Evolutionary conservation across 2,888 invertebrate genomes (phyloP).

Genomic region (Sarcophaga carnaria): DNA sequence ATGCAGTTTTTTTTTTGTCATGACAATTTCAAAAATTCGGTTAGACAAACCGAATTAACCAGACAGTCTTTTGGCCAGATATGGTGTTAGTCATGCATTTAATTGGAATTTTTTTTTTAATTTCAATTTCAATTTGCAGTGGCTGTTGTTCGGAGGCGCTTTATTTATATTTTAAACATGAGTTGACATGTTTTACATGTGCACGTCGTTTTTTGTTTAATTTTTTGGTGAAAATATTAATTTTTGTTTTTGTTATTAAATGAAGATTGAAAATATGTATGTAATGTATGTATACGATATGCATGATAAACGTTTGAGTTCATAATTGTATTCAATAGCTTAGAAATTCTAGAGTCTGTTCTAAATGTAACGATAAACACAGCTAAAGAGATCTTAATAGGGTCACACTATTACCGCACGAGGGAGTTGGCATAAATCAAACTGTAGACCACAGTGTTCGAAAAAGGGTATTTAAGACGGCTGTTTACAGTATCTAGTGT

Average conservation of each 20-base stretch:
- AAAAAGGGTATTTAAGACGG: no score
- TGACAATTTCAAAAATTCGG: conserved; percentile 12
- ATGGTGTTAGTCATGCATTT: conserved; percentile 40
- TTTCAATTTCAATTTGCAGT: conserved; percentile 16
- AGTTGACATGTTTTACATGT: conserved; percentile 35
- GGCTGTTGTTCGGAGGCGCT: background rate
- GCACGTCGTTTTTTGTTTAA: background rate
- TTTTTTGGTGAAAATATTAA: background rate
- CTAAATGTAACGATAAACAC: no score
- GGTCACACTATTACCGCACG: no score
- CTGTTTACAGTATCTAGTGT: no score
- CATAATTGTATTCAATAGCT: no score
- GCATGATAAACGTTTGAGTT: no score
- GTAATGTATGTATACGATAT: conserved; percentile 34
- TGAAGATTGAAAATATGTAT: conserved; percentile 15
- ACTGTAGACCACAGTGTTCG: no score
- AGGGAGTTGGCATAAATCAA: no score
- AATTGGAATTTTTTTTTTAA: conserved; percentile 11
- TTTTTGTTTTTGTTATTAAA: conserved; percentile 30
- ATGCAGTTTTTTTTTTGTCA: background rate
- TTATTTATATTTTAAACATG: conserved; percentile 47
- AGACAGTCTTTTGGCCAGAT: conserved; percentile 38
- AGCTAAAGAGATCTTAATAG: no score
- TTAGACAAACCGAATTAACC: conserved; percentile 17
- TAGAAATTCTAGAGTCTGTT: no score